phyloP scores from a whole-genome alignment of 2,797 vertebrate genomes.

The Enteromius afrohamiltoni region DNA sequence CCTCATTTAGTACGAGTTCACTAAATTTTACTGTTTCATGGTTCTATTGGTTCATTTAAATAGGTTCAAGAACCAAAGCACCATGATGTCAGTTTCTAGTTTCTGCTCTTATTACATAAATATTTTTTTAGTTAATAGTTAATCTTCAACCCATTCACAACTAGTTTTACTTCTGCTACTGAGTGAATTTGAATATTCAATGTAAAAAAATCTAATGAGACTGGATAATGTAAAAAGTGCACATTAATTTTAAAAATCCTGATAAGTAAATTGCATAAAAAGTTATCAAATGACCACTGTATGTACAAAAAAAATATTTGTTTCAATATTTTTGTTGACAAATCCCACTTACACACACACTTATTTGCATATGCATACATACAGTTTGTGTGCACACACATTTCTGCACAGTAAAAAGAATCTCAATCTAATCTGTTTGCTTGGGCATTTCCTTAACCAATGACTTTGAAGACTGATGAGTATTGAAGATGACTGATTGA shows the following conservation, averaged over 20 bases:
- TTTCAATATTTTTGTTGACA: no score
- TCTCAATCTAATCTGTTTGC: background rate
- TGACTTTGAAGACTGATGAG: background rate
- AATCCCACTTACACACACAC: no score
- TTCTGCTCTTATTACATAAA: background rate
- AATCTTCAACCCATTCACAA: background rate
- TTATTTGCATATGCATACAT: no score
- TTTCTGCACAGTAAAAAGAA: background rate
- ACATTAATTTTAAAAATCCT: background rate
- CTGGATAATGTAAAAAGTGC: no score
- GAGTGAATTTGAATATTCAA: background rate
- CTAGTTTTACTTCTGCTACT: background rate
- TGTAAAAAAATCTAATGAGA: background rate
- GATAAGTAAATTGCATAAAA: background rate
- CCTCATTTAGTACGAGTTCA: background rate
- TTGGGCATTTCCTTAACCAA: background rate
- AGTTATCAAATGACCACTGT: background rate
- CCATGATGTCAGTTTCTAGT: background rate
- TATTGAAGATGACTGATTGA: background rate
- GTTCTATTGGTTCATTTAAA: background rate
- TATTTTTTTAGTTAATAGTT: background rate
- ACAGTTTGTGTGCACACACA: no score
- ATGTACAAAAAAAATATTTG: background rate
- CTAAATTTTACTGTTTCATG: background rate
- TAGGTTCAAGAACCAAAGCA: background rate